A percentile compares a stretch with the other conserved stretches of the same genome.
phyloP scores from a whole-genome alignment of 2,113 vertebrate genomes.

The Atherinomorus stipes region DNA sequence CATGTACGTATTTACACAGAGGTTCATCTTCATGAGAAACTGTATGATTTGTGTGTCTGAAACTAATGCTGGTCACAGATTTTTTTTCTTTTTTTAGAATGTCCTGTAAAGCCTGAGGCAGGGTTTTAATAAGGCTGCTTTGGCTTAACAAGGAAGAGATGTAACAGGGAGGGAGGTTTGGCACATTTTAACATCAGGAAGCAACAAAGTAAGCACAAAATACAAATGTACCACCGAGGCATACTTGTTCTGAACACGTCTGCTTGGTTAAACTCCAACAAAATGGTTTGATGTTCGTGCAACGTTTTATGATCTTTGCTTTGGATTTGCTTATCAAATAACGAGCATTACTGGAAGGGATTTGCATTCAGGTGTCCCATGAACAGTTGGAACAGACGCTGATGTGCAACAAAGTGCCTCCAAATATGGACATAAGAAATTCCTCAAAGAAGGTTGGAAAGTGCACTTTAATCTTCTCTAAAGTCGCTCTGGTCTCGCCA shows the following conservation, averaged over 20 bases:
- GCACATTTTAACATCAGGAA: neutral
- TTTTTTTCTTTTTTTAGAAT: too few relatives aligned
- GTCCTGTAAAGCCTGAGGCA: neutral
- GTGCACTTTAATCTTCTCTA: constrained; percentile 30
- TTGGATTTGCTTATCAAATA: constrained; percentile 26
- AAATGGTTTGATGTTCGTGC: constrained; percentile 6
- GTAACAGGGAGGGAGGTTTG: neutral
- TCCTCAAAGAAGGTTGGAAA: constrained; percentile 20
- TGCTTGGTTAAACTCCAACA: constrained; percentile 6
- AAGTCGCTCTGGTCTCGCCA: constrained; percentile 41
- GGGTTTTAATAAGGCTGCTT: neutral
- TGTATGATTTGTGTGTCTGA: neutral
- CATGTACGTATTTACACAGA: too few relatives aligned
- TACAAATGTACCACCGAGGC: neutral
- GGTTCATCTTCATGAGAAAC: too few relatives aligned
- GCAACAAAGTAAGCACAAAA: neutral
- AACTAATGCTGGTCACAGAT: neutral
- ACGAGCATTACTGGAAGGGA: neutral
- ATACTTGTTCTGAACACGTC: neutral
- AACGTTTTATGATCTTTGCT: constrained; percentile 24
- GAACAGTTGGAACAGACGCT: constrained; percentile 20
- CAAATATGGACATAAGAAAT: constrained; percentile 58
- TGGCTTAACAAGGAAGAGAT: neutral
- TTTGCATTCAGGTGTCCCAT: constrained; percentile 31
- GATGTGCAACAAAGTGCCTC: constrained; percentile 37